phyloP scores from a whole-genome alignment of 1,140 invertebrate genomes.

The Carcinoscorpius rotundicauda region DNA sequence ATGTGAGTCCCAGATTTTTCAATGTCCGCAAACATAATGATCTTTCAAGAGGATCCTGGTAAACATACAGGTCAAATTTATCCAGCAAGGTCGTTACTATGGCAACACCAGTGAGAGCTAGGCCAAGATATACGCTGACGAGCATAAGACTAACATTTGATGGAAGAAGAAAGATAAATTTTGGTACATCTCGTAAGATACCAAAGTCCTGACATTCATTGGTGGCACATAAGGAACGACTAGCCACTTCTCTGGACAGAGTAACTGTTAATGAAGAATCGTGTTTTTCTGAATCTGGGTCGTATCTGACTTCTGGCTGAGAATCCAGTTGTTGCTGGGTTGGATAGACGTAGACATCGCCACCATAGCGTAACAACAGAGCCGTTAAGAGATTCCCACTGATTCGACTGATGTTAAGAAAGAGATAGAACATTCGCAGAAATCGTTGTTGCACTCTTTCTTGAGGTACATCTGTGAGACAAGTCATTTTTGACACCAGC shows the following conservation, averaged over 20 bases:
- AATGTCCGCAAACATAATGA: constrained; percentile 15
- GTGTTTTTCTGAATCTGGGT: constrained; percentile 10
- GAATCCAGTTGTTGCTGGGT: constrained; percentile 7
- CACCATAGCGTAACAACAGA: constrained; percentile 15
- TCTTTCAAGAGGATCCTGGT: constrained; percentile 23
- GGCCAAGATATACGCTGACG: constrained; percentile 17
- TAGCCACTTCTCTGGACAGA: constrained; percentile 11
- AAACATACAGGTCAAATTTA: constrained; percentile 22
- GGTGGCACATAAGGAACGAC: constrained; percentile 12
- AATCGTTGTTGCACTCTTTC: constrained; percentile 19
- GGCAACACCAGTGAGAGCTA: constrained; percentile 20
- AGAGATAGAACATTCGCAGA: constrained; percentile 20
- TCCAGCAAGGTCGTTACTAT: constrained; percentile 21
- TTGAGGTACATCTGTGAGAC: constrained; percentile 16
- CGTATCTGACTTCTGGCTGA: constrained; percentile 3
- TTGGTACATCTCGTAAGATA: constrained; percentile 16
- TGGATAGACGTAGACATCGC: constrained; percentile 16
- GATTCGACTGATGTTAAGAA: constrained; percentile 20
- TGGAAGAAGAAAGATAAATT: constrained; percentile 19
- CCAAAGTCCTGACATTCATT: constrained; percentile 9
- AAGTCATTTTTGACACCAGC: constrained; percentile 18
- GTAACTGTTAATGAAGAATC: constrained; percentile 3
- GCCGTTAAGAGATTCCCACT: constrained; percentile 19
- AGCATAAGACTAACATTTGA: constrained; percentile 20
- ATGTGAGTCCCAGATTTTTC: constrained; percentile 15